These are phyloP conservation scores for Adrianichthys oophorus DNA, from an alignment of 2,797 vertebrate species.

Conservation along the genomic window DNA sequence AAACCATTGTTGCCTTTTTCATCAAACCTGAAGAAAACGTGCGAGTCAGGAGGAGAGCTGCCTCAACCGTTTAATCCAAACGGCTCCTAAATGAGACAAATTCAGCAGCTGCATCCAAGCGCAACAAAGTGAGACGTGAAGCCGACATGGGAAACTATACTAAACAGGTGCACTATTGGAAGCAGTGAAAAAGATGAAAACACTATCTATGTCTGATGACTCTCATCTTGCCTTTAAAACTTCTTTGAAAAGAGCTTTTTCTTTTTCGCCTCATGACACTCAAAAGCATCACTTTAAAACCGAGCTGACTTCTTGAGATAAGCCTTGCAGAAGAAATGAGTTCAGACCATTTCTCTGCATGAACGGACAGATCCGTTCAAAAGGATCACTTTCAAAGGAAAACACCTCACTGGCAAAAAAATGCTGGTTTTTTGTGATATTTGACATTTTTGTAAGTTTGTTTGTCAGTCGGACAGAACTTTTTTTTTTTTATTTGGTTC, in stretches of 20 bases:
- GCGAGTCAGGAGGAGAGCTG: conserved; percentile 34
- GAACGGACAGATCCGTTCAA: conserved; percentile 58
- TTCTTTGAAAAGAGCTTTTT: conserved; percentile 5
- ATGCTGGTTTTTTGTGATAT: background rate
- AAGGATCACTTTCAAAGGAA: conserved; percentile 41
- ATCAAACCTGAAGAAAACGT: conserved; percentile 7
- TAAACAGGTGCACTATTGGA: conserved; percentile 16
- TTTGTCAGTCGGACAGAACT: background rate
- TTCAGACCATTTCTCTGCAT: conserved; percentile 42
- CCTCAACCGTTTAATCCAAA: conserved; percentile 2
- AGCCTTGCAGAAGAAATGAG: conserved; percentile 39
- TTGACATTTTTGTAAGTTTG: background rate
- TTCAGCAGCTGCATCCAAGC: conserved; percentile 8
- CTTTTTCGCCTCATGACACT: conserved; percentile 15
- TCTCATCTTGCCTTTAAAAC: conserved; percentile 12
- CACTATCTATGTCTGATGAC: background rate
- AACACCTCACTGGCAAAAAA: conserved; percentile 1
- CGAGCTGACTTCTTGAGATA: conserved; percentile 12
- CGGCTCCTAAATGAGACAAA: conserved; percentile 3
- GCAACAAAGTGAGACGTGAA: conserved; percentile 15
- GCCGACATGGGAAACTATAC: conserved; percentile 11
- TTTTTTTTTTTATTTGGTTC: background rate
- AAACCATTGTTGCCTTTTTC: background rate
- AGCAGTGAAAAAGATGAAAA: too few relatives aligned
- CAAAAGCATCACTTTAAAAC: conserved; percentile 25